phyloP scores from a whole-genome alignment of 2,888 invertebrate genomes.

The Lottia gigantea region DNA sequence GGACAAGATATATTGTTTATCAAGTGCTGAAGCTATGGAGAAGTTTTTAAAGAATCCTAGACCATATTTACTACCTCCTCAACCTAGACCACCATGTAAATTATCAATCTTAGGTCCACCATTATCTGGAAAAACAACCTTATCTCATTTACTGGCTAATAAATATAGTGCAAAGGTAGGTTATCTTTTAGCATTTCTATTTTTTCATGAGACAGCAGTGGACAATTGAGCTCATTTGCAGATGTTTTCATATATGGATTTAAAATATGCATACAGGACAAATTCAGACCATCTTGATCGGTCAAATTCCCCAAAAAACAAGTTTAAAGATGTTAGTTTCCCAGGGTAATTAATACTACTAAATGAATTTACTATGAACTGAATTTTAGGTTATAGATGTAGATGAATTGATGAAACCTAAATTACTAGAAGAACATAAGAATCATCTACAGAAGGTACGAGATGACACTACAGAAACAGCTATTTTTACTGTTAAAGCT shows the following conservation, averaged over 20 bases:
- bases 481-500: constrained; percentile 55
- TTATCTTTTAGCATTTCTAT: not conserved
- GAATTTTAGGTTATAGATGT: constrained; percentile 58
- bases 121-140: constrained; percentile 64
- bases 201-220: not conserved
- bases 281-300: too few species aligned
- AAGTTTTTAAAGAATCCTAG: constrained; percentile 68
- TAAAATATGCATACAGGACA: too few species aligned
- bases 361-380: too few species aligned
- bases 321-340: too few species aligned
- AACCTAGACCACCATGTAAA: constrained; percentile 67
- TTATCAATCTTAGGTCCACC: constrained; percentile 63
- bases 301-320: too few species aligned
- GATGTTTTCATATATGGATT: too few species aligned
- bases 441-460: constrained; percentile 49
- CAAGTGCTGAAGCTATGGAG: constrained; percentile 63
- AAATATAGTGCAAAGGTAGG: constrained; percentile 65
- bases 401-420: constrained; percentile 56
- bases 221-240: too few species aligned
- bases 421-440: constrained; percentile 55
- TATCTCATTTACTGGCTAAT: constrained; percentile 60
- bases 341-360: too few species aligned
- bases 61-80: constrained; percentile 64
- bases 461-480: constrained; percentile 55
- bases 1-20: constrained; percentile 67